Conservation (phyloP, 2,113 vertebrate species). For the Mixornis gularis region DNA sequence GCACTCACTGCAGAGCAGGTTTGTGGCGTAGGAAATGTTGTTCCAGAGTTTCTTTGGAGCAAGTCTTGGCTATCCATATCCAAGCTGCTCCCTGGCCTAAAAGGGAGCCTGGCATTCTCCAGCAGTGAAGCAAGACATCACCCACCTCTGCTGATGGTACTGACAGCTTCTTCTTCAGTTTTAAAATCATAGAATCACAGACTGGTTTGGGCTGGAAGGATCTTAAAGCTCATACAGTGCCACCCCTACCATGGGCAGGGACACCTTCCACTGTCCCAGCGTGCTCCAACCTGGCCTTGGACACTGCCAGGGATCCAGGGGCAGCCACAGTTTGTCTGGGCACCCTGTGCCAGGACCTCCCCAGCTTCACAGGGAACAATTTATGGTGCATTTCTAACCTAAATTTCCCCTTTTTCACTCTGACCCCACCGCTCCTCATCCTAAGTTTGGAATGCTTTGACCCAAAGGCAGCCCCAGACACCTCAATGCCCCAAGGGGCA, state of each 20-base stretch:
- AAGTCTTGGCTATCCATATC: not conserved
- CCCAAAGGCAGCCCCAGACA: not conserved
- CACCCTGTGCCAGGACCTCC: rapidly evolving
- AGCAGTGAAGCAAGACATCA: not conserved
- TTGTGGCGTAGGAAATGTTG: not conserved
- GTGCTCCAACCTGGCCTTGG: rapidly evolving
- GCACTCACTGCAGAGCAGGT: not conserved
- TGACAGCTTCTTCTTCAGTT: not conserved
- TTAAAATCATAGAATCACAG: not conserved
- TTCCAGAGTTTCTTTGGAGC: not conserved
- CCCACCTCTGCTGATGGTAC: not conserved
- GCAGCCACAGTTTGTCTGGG: not conserved
- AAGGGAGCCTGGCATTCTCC: not conserved
- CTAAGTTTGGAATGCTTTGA: not conserved
- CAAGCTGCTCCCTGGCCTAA: not conserved
- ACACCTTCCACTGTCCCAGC: not conserved
- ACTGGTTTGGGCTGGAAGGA: not conserved
- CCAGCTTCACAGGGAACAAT: not conserved
- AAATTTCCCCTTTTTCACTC: not conserved
- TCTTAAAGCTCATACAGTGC: not conserved
- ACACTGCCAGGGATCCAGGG: not conserved
- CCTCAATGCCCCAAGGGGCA: not conserved
- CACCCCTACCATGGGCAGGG: not conserved
- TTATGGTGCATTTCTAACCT: not conserved
- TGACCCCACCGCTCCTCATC: not conserved